Evolutionary conservation across 2,888 invertebrate genomes (phyloP).

Genomic region (Sphecodes monilicornis): DNA sequence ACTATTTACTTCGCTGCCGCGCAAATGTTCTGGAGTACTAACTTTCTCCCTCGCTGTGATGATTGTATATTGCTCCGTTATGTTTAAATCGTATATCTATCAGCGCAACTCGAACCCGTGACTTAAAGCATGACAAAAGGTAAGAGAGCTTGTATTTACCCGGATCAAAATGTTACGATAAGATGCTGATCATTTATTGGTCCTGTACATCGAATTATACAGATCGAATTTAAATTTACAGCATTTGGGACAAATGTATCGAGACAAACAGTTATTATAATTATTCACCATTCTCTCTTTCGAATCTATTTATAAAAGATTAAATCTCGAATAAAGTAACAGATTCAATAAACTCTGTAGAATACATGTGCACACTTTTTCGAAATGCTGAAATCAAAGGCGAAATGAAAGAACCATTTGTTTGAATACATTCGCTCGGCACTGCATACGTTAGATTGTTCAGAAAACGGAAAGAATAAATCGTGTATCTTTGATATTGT

Average conservation of each 20-base stretch:
- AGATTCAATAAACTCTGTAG: neutral
- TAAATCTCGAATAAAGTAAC: neutral
- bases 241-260: neutral
- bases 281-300: neutral
- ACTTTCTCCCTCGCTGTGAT: neutral
- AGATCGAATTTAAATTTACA: slow-evolving; percentile 39
- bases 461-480: slow-evolving; percentile 3
- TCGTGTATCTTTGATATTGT: neutral
- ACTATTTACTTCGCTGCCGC: slow-evolving; percentile 50
- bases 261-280: slow-evolving; percentile 3
- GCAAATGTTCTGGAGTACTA: slow-evolving; percentile 26
- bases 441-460: neutral
- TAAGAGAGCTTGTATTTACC: neutral
- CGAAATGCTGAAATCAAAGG: neutral
- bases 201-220: slow-evolving; percentile 57
- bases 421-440: slow-evolving; percentile 27
- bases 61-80: neutral
- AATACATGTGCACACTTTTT: neutral
- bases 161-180: neutral
- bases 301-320: neutral
- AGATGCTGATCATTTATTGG: slow-evolving; percentile 58
- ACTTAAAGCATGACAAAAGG: neutral
- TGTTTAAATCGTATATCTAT: neutral
- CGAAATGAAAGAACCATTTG: neutral
- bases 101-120: neutral